Conservation (phyloP, 2,888 invertebrate genomes). For the Stenotaenia linearis region DNA sequence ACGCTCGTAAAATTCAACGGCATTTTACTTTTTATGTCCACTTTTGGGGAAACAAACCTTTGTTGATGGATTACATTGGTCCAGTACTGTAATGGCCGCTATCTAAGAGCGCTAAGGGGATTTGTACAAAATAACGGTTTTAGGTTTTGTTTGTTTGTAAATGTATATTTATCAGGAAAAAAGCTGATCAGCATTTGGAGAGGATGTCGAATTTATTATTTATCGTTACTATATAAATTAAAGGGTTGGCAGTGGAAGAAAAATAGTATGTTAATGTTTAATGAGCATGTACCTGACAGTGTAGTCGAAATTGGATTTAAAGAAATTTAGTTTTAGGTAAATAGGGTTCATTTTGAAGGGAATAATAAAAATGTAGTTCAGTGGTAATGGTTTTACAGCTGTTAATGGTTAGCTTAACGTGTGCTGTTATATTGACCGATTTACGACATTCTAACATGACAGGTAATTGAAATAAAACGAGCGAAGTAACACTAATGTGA, state of each 20-base stretch:
- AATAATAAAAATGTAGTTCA: no score
- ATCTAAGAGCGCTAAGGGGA: not conserved
- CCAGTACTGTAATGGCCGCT: not conserved
- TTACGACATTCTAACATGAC: not conserved
- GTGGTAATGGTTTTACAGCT: no score
- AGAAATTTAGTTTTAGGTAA: not conserved
- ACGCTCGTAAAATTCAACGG: conserved; percentile 13
- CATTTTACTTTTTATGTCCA: conserved; percentile 2
- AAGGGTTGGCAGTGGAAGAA: not conserved
- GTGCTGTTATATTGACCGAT: not conserved
- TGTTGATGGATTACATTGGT: not conserved
- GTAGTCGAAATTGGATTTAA: not conserved
- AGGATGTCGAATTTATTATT: not conserved
- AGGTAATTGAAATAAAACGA: not conserved
- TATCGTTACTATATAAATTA: not conserved
- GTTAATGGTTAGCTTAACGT: not conserved
- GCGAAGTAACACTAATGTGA: not conserved
- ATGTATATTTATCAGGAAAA: no score
- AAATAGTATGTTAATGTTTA: not conserved
- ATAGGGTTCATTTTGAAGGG: no score
- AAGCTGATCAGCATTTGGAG: no score
- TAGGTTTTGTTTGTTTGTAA: no score
- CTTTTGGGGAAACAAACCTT: not conserved
- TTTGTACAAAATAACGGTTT: not conserved
- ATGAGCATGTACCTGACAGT: not conserved